phyloP scores from a whole-genome alignment of 2,888 invertebrate genomes.

The Euproctis similis region DNA sequence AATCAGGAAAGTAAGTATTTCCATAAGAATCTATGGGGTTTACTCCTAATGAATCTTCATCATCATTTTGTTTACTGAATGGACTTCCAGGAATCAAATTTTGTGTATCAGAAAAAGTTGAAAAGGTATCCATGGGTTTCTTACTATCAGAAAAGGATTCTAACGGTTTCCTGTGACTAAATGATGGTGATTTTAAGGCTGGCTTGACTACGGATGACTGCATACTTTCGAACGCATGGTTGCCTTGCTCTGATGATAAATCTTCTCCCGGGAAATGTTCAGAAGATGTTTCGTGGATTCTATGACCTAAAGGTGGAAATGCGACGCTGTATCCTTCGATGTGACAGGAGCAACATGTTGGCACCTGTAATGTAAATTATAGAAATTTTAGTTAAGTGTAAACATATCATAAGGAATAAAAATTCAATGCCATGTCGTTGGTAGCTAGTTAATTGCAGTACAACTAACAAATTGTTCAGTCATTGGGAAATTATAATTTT shows the following conservation, averaged over 20 bases:
- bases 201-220: slow-evolving; percentile 56
- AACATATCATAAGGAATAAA: too few relatives aligned
- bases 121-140: slow-evolving; percentile 28
- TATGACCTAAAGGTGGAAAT: slow-evolving; percentile 78
- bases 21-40: slow-evolving; percentile 61
- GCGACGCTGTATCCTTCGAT: slow-evolving; percentile 84
- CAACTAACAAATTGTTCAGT: too few relatives aligned
- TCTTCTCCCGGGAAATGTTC: slow-evolving; percentile 77
- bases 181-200: slow-evolving; percentile 48
- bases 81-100: slow-evolving; percentile 54
- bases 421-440: too few relatives aligned
- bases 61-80: slow-evolving; percentile 46
- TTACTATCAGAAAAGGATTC: slow-evolving; percentile 31
- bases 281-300: slow-evolving; percentile 65
- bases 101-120: slow-evolving; percentile 41
- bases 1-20: slow-evolving; percentile 60
- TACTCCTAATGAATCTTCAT: slow-evolving; percentile 41
- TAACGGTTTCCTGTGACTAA: slow-evolving; percentile 44
- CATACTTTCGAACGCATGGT: slow-evolving; percentile 63
- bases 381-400: neutral
- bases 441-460: too few relatives aligned
- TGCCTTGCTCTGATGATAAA: slow-evolving; percentile 60
- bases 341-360: slow-evolving; percentile 88
- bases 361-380: slow-evolving; percentile 67
- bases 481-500: too few relatives aligned